phyloP scores from a whole-genome alignment of 2,888 invertebrate genomes.

The Laspeyria flexula region DNA sequence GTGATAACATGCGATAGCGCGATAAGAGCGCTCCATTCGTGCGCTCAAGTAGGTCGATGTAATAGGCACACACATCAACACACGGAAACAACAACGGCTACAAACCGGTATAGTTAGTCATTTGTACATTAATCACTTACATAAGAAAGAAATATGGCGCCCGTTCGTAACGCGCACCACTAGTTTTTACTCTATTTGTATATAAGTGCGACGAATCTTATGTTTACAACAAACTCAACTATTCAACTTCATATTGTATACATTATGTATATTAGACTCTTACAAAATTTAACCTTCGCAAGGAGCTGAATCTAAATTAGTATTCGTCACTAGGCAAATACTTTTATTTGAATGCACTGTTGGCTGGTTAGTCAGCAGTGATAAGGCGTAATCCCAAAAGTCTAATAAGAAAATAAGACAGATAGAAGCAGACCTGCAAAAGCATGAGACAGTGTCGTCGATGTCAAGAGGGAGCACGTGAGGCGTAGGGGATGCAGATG shows the following conservation, averaged over 20 bases:
- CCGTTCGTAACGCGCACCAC: conserved; percentile 12
- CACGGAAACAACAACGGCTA: conserved; percentile 46
- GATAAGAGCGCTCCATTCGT: conserved; percentile 48
- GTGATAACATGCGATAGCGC: conserved; percentile 59
- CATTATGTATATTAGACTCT: not conserved
- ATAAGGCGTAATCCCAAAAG: too few relatives aligned
- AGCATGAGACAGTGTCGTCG: conserved; percentile 92
- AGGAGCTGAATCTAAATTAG: not conserved
- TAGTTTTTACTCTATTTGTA: not conserved
- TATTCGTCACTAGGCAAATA: not conserved
- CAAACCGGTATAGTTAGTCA: conserved; percentile 43
- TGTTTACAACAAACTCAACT: not conserved
- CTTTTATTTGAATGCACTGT: not conserved
- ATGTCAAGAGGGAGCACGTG: conserved; percentile 83
- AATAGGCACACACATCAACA: conserved; percentile 36
- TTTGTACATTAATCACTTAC: conserved; percentile 42
- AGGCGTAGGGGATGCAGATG: conserved; percentile 46
- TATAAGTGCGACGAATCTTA: not conserved
- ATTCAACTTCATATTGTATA: not conserved
- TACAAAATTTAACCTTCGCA: not conserved
- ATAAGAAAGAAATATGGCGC: conserved; percentile 42
- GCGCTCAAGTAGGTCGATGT: conserved; percentile 38
- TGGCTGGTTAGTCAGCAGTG: too few relatives aligned
- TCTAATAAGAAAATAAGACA: too few relatives aligned
- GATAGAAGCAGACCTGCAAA: conserved; percentile 88